A percentile compares a stretch with the other conserved stretches of the same genome.
These are phyloP conservation scores for Brachystomella parvula DNA, from an alignment of 1,140 invertebrate species.

Conservation along the genomic window DNA sequence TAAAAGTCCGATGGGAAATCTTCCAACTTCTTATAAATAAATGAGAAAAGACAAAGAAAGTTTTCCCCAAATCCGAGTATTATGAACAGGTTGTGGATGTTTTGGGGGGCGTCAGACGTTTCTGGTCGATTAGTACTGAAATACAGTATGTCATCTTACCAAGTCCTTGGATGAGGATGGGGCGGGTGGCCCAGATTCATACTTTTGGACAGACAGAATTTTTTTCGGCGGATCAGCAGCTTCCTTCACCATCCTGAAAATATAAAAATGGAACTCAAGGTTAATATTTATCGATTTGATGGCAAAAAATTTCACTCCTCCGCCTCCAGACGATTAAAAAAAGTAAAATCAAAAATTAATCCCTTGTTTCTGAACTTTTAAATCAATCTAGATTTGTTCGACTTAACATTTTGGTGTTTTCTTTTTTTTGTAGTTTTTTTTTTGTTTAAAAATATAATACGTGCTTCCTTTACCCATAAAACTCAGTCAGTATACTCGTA, in stretches of 20 bases:
- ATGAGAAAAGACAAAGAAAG: neutral
- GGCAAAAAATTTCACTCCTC: too few relatives aligned
- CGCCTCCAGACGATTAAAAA: too few relatives aligned
- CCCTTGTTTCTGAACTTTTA: too few relatives aligned
- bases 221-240: constrained; percentile 34
- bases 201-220: constrained; percentile 37
- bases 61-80: neutral
- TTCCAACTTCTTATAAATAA: neutral
- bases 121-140: neutral
- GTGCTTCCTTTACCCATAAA: too few relatives aligned
- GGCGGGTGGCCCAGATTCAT: constrained; percentile 37
- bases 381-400: too few relatives aligned
- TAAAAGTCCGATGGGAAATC: neutral
- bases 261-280: too few relatives aligned
- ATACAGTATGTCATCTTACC: constrained; percentile 16
- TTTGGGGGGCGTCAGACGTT: neutral
- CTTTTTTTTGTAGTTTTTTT: too few relatives aligned
- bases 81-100: neutral
- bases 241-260: constrained; percentile 35
- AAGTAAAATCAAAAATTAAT: too few relatives aligned
- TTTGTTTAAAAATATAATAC: too few relatives aligned
- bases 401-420: too few relatives aligned
- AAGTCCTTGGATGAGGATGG: constrained; percentile 10
- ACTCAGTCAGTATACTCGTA: too few relatives aligned
- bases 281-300: too few relatives aligned